Conservation (phyloP, 2,888 invertebrate species). For the Dicyrtomina minuta region DNA sequence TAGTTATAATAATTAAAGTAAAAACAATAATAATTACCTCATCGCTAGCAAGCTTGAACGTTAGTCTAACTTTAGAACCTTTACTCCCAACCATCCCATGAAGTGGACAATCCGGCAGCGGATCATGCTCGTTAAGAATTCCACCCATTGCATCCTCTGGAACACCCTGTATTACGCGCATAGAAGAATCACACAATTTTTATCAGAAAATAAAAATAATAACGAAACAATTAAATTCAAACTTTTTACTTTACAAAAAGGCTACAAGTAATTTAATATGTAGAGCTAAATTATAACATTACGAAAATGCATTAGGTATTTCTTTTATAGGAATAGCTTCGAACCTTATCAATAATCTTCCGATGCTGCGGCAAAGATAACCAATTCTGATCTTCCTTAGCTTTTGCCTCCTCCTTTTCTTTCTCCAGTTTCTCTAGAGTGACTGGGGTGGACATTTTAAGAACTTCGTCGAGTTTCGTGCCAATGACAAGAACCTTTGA, state of each 20-base stretch:
- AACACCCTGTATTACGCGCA: slow-evolving; percentile 64
- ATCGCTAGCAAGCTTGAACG: slow-evolving; percentile 86
- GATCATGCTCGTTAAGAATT: slow-evolving; percentile 77
- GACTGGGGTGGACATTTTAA: slow-evolving; percentile 74
- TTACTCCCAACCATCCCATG: slow-evolving; percentile 78
- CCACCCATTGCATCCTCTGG: slow-evolving; percentile 88
- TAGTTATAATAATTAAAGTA: no score
- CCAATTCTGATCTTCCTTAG: slow-evolving; percentile 39
- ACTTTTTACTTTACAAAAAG: background rate
- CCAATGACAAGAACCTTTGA: slow-evolving; percentile 90
- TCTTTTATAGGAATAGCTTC: no score
- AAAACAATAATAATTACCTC: slow-evolving; percentile 55
- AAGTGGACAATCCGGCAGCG: slow-evolving; percentile 76
- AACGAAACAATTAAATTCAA: background rate
- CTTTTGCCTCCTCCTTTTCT: slow-evolving; percentile 54
- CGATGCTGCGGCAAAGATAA: slow-evolving; percentile 43
- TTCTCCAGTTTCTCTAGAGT: slow-evolving; percentile 53
- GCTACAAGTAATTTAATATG: background rate
- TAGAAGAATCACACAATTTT: background rate
- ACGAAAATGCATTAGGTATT: no score
- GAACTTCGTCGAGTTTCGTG: slow-evolving; percentile 81
- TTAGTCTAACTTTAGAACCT: slow-evolving; percentile 84
- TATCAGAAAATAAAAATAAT: background rate
- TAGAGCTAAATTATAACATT: no score
- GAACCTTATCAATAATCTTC: slow-evolving; percentile 48